Conservation (phyloP, 2,888 invertebrate genomes). For the Cephalotes varians region DNA sequence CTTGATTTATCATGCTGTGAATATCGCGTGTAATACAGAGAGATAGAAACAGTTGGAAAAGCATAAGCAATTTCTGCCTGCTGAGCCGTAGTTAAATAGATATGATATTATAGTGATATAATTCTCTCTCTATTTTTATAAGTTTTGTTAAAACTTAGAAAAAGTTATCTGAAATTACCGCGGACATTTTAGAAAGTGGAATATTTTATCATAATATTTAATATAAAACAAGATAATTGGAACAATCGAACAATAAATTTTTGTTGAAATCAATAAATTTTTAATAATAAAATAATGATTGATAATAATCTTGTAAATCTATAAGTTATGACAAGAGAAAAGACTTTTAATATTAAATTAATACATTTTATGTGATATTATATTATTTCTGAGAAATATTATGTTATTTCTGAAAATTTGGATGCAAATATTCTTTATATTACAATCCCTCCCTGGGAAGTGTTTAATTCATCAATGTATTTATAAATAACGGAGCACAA, state of each 20-base stretch:
- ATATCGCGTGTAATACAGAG: constrained; percentile 25
- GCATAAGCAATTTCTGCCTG: constrained; percentile 31
- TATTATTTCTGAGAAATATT: background rate
- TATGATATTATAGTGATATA: background rate
- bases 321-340: background rate
- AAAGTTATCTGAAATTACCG: background rate
- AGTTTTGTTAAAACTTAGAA: background rate
- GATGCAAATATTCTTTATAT: background rate
- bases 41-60: constrained; percentile 29
- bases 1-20: constrained; percentile 40
- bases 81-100: constrained; percentile 2
- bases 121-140: constrained; percentile 1
- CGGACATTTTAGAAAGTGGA: background rate
- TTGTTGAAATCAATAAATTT: no score
- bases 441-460: background rate
- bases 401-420: background rate
- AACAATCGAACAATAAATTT: background rate
- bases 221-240: background rate
- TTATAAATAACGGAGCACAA: constrained; percentile 19
- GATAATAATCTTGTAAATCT: background rate
- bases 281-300: background rate
- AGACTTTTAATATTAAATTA: background rate
- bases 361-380: background rate
- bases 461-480: constrained; percentile 23
- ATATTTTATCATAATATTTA: background rate